These are phyloP conservation scores for Hemiprocne comata DNA, from an alignment of 2,113 vertebrate species.

Conservation along the genomic window DNA sequence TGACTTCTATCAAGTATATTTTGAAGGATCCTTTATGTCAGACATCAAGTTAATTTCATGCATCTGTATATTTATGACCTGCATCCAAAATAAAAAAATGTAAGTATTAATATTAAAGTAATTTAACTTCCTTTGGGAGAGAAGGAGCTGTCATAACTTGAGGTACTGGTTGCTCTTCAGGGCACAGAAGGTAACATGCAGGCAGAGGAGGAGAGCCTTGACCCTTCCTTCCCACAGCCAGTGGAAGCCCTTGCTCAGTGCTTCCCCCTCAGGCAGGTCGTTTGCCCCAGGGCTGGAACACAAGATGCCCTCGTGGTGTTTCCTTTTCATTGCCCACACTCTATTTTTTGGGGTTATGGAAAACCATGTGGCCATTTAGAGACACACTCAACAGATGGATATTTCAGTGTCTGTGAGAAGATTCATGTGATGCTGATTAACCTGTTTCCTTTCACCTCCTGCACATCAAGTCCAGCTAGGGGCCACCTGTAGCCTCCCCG, in stretches of 20 bases:
- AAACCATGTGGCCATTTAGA: not conserved
- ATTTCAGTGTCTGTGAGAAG: not conserved
- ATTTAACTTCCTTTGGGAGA: not conserved
- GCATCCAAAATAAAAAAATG: not conserved
- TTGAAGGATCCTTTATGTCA: not conserved
- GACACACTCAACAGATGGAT: not conserved
- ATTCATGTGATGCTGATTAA: not conserved
- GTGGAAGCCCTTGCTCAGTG: not conserved
- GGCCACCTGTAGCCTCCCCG: not conserved
- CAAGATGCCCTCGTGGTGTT: not conserved
- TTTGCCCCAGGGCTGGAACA: not conserved
- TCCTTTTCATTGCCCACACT: not conserved
- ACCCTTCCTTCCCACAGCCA: not conserved
- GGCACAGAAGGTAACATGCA: rapidly evolving
- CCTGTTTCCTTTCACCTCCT: not conserved
- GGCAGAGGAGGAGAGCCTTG: not conserved
- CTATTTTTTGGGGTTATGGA: not conserved
- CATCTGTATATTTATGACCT: not conserved
- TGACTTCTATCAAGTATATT: not conserved
- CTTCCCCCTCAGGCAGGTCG: not conserved
- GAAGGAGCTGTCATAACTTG: not conserved
- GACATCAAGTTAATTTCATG: not conserved
- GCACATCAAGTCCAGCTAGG: not conserved
- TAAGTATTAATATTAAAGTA: not conserved
- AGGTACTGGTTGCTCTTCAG: not conserved